phyloP scores from a whole-genome alignment of 2,888 invertebrate genomes.

The Melikaiella ostensackeni region DNA sequence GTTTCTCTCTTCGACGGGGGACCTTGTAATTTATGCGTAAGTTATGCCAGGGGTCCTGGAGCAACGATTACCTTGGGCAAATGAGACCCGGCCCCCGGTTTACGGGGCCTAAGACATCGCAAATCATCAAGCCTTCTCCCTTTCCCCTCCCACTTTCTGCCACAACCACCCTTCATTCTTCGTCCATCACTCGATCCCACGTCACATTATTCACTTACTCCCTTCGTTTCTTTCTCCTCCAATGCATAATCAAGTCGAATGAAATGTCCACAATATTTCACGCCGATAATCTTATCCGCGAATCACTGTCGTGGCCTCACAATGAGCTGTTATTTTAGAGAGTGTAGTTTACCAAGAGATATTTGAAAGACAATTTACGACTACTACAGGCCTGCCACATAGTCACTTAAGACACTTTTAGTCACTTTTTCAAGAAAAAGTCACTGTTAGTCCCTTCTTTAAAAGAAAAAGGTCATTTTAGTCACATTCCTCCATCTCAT shows the following conservation, averaged over 20 bases:
- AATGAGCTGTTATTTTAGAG: background rate
- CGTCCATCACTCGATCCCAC: constrained; percentile 30
- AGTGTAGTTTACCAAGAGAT: background rate
- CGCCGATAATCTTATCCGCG: background rate
- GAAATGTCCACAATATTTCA: constrained; percentile 14
- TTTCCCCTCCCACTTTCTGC: background rate
- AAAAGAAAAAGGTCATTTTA: too few species aligned
- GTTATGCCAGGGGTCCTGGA: constrained; percentile 33
- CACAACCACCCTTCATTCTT: constrained; percentile 30
- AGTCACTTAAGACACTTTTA: too few species aligned
- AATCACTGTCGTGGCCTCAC: background rate
- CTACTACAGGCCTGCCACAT: too few species aligned
- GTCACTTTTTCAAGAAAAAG: too few species aligned
- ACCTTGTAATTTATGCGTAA: constrained; percentile 28
- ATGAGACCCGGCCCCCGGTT: constrained; percentile 14
- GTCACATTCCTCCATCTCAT: too few species aligned
- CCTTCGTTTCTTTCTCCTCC: constrained; percentile 16
- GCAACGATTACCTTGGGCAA: constrained; percentile 34
- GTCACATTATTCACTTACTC: constrained; percentile 38
- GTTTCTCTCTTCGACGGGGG: constrained; percentile 45
- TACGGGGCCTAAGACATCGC: constrained; percentile 10
- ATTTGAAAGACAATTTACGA: background rate
- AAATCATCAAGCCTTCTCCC: constrained; percentile 4
- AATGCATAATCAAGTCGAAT: constrained; percentile 22
- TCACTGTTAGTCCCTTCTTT: too few species aligned